Base-by-base conservation (phyloP, 2,888 invertebrate species). In the Philhelius pedissequus region DNA sequence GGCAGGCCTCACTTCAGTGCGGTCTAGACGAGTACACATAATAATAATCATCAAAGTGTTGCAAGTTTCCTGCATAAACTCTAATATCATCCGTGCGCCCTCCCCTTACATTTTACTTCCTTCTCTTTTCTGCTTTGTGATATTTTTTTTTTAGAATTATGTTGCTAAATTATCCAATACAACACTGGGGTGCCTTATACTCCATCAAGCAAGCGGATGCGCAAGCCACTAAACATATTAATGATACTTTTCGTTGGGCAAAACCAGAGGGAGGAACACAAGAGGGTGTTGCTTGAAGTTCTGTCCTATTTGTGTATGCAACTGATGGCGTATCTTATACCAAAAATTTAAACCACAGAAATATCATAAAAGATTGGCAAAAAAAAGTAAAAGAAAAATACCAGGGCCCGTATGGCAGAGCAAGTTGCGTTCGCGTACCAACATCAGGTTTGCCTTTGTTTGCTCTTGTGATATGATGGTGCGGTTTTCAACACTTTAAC, bases 401-500 rank as follows among this genome's bases (percentile, higher is more conserved):
- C n/a, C 38, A 38, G 20, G 48, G 54, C 60, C 22, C 20, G 7
- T 22, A 27, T 43, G 25, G 62, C 64, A 22, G 48, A 62, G 64
- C 74, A 83, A 83, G 83, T 75, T n/a, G n/a, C n/a, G n/a, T n/a
- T n/a, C n/a, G n/a, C n/a, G 83, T 62, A 64, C 15, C 9, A 11
- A 45, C 4, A 11, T n/a, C 3, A 20, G 20, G 27, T 13, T 56
- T 20, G 56, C 56, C 15, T 56, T 32, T 48, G n/a, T 48, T 0
- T 56, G 7, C 48, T n/a, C 22, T 25, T 22, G 22, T 48, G 48
- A 25, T 40, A 13, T 78, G 79, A 83, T 83, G 79, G 83, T 83
- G 83, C 79, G 83, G 83, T 83, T 83, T 83, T 83, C 79, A 71
- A 74, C 83, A 83, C 83, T 83, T 83, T 64, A 73, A 82, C 78